Base-by-base conservation (phyloP, 1,140 invertebrate genomes). In the Procambarus clarkii region DNA sequence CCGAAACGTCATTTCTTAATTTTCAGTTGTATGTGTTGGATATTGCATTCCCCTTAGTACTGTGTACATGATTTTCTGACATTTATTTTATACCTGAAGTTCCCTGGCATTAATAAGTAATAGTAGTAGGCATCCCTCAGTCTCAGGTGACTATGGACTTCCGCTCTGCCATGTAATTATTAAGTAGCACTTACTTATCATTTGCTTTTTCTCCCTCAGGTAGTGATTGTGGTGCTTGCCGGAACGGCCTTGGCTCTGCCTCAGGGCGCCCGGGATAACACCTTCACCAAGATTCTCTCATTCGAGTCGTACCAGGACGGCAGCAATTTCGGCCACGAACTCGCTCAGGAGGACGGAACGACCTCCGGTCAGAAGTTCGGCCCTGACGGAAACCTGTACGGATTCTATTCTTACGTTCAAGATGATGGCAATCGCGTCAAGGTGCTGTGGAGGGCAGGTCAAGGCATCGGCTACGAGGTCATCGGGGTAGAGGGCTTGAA, bases 261-360 rank as follows among this genome's bases (percentile, higher is more conserved):
- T 34, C 92, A 93, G 88, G 77, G 50, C 71, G 81, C 50, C 50
- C 11, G 3, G n/a, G 90, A 92, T 71, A 90, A 93, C 58, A 78
- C 92, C 69, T 92, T 86, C 91, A 86, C 87, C 84, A 88, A 92
- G 88, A 93, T 93, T 90, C 91, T 93, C 74, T 88, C 86, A 82
- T 92, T 90, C 77, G 92, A 93, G 86, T 93, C 92, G 8, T 93
- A 77, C 77, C 92, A 93, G 74, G 90, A 93, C 77, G 92, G 92
- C 9, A 50, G 64, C 48, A 85, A 93, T 54, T 93, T 92, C 78
- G 92, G 92, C 64, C 92, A 93, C 74, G 86, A 91, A 34, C 91
- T 93, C 21, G 54, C 83, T 44, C 92, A 93, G 71, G 92, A 93
- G 76, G 92, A 93, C 46, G 92, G 92, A 18, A 93, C 92, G 9